Base-by-base conservation (phyloP, 1,140 invertebrate genomes). In the Neodiprion pinetum region DNA sequence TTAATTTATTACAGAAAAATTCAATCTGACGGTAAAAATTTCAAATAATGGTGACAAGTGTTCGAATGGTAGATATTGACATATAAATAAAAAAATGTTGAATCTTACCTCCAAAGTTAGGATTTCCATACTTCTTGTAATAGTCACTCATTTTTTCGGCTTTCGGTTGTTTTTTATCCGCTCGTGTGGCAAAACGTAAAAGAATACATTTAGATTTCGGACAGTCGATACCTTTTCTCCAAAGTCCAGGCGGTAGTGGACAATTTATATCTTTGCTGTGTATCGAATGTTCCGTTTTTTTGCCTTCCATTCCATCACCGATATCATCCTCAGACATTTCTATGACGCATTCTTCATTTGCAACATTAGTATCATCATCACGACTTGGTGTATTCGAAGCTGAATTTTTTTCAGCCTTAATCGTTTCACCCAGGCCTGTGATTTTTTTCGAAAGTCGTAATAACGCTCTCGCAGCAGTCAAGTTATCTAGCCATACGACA, bases 401-500 rank as follows among this genome's bases (percentile, higher is more conserved):
- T 7, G 21, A 9, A 65, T 7, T 70, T 53, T 17, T 75, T 1
- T 80, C 70, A 68, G 9, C 40, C 66, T 73, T 53, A 69, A 7
- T 67, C 72, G 80, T 80, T 5, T 87, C 83, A 67, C 88, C 83
- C 76, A 89, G 83, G 65, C 89, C 87, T 69, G 81, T 74, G 28
- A 92, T 90, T 74, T 78, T 84, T 80, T 88, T 90, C 4, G 91
- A 93, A 12, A 92, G 81, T 66, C 89, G 90, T 74, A 92, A 84
- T 74, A 96, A 84, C 66, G 94, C 95, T 83, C 92, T 90, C 5
- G 94, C 94, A 78, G 93, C 92, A 47, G 92, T 92, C 73, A 92
- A 84, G 75, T 92, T 90, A 81, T 96, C 94, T 28, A 91, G 81
- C 92, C 94, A 96, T 7, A 95, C 90, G 49, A 95, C 90, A 89